These are phyloP conservation scores for Hipposideros armiger DNA, from an alignment of 2,113 vertebrate genomes.

Conservation along the genomic window DNA sequence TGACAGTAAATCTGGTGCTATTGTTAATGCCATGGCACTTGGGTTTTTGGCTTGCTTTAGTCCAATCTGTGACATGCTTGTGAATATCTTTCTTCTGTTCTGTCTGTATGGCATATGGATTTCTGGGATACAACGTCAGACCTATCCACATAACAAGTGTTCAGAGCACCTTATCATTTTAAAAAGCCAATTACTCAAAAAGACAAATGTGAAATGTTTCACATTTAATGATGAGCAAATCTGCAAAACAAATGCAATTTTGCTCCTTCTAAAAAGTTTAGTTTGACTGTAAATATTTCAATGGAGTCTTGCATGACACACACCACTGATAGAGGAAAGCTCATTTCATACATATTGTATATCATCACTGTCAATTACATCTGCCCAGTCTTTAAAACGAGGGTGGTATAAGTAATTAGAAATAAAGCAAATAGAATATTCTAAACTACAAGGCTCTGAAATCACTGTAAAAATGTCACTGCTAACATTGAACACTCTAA, in stretches of 20 bases:
- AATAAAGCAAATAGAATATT: conserved; percentile 92
- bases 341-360: conserved; percentile 92
- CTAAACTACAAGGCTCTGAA: conserved; percentile 91
- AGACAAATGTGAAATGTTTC: conserved; percentile 95
- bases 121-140: conserved; percentile 94
- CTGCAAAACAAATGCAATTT: conserved; percentile 94
- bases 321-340: conserved; percentile 89
- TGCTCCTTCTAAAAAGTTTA: conserved; percentile 91
- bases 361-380: conserved; percentile 93
- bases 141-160: conserved; percentile 94
- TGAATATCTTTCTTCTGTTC: conserved; percentile 95
- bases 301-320: conserved; percentile 92
- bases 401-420: conserved; percentile 92
- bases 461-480: conserved; percentile 92
- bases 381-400: conserved; percentile 90
- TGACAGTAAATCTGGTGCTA: conserved; percentile 96
- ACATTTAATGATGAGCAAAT: conserved; percentile 93
- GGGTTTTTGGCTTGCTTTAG: conserved; percentile 94
- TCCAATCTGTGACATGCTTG: conserved; percentile 96
- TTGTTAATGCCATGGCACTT: conserved; percentile 95
- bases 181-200: conserved; percentile 95
- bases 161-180: conserved; percentile 95
- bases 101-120: conserved; percentile 96
- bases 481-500: conserved; percentile 91
- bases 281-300: conserved; percentile 94